A percentile compares a stretch with the other conserved stretches of the same genome.
Conservation (phyloP, 2,888 invertebrate species). For the Chrysopilus asiliformis region DNA sequence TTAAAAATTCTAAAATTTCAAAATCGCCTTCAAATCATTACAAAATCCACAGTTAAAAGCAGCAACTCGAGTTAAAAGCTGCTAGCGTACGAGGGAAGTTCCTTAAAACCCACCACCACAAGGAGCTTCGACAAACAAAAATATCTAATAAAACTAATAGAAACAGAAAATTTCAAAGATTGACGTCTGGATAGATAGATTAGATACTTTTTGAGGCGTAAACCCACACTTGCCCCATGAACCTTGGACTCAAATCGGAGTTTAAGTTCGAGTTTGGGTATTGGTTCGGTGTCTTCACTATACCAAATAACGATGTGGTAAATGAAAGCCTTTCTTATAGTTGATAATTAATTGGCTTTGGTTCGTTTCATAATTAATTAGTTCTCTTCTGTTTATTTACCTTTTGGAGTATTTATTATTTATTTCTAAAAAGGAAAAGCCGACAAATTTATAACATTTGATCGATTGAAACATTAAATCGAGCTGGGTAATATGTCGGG, state of each 20-base stretch:
- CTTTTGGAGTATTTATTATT: background rate
- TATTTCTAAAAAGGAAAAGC: background rate
- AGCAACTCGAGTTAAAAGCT: no score
- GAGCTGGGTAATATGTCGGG: background rate
- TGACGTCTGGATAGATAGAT: background rate
- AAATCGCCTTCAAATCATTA: no score
- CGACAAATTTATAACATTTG: constrained; percentile 1
- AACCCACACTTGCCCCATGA: background rate
- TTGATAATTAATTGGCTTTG: constrained; percentile 1
- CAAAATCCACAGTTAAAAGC: no score
- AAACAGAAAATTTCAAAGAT: background rate
- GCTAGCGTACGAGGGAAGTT: no score
- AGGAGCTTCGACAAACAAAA: no score
- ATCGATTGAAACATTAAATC: constrained; percentile 2
- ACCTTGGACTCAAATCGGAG: background rate
- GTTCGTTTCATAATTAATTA: constrained; percentile 5
- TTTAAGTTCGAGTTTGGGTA: background rate
- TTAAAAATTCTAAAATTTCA: no score
- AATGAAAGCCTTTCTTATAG: background rate
- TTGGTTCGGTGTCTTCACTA: background rate
- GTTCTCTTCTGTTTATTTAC: constrained; percentile 1
- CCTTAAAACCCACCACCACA: no score
- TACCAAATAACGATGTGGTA: background rate
- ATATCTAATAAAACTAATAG: no score
- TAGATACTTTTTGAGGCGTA: background rate